These are phyloP conservation scores for Sycon ciliatum DNA, from an alignment of 37 sponge, comb jelly and placozoan species.

Conservation along the genomic window DNA sequence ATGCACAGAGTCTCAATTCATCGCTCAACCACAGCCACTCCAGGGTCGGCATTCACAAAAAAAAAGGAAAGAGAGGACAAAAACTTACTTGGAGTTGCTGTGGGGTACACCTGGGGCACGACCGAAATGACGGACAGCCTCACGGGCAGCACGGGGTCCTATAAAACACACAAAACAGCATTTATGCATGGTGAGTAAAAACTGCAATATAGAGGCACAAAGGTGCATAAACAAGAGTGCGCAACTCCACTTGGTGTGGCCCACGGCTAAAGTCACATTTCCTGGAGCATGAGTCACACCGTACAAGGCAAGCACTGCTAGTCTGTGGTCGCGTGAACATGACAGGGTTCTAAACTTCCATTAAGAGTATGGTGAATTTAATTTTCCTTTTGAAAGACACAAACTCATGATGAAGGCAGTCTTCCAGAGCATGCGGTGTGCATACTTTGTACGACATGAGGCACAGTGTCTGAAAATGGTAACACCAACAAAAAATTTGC, in stretches of 20 bases:
- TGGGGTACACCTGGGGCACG: conserved; percentile 93
- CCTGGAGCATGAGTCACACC: neutral
- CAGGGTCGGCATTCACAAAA: neutral
- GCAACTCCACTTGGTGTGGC: neutral
- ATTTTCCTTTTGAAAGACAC: too few species aligned
- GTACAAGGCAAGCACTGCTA: neutral
- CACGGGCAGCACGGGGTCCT: conserved; percentile 83
- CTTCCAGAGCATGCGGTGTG: too few species aligned
- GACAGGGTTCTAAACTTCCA: too few species aligned
- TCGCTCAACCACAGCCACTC: too few species aligned
- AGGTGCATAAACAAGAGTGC: neutral
- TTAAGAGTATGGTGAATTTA: too few species aligned
- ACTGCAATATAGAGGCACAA: neutral
- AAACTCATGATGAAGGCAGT: too few species aligned
- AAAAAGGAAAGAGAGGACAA: neutral
- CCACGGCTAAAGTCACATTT: neutral
- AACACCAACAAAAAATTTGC: too few species aligned
- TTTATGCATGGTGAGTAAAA: neutral
- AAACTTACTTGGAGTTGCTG: conserved; percentile 79
- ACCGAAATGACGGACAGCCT: conserved; percentile 95
- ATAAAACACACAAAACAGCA: neutral
- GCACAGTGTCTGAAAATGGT: too few species aligned
- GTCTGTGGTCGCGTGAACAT: too few species aligned
- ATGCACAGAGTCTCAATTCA: too few species aligned
- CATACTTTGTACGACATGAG: too few species aligned